A percentile compares a stretch with the other conserved stretches of the same genome.
These are phyloP conservation scores for Drosophila borborema DNA, from an alignment of 2,888 invertebrate genomes.

Conservation along the genomic window DNA sequence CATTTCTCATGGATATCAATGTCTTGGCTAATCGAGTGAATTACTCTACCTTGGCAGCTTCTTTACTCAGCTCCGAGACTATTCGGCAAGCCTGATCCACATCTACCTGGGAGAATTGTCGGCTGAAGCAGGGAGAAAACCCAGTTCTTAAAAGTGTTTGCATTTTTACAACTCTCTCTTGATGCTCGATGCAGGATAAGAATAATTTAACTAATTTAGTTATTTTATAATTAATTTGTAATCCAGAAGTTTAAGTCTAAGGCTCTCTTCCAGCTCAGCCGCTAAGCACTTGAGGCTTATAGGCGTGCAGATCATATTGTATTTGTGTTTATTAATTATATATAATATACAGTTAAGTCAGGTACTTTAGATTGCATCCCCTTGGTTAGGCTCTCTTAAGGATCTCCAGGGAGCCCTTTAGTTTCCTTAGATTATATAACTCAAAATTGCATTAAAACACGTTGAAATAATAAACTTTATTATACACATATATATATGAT, in stretches of 20 bases:
- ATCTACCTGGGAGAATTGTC: constrained; percentile 42
- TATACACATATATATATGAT: constrained; percentile 61
- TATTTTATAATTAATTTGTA: neutral
- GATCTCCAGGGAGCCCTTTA: neutral
- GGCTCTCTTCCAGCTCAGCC: neutral
- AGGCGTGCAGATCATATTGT: neutral
- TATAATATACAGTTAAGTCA: too few species aligned
- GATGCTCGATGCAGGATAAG: neutral
- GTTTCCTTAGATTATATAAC: neutral
- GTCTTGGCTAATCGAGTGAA: neutral
- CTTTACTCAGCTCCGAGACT: constrained; percentile 88
- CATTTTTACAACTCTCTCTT: constrained; percentile 14
- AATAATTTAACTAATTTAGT: neutral
- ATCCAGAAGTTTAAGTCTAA: constrained; percentile 3
- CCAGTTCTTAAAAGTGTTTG: neutral
- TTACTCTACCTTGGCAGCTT: constrained; percentile 88
- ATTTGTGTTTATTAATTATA: too few species aligned
- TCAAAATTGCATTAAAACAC: constrained; percentile 37
- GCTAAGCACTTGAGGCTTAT: too few species aligned
- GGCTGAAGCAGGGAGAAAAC: neutral
- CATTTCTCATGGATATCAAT: neutral
- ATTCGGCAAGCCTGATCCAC: constrained; percentile 88
- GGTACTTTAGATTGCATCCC: neutral
- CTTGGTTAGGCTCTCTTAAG: neutral
- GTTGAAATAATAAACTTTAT: constrained; percentile 77